A percentile compares a stretch with the other conserved stretches of the same genome.
phyloP scores from a whole-genome alignment of 2,888 invertebrate species.

The Dastarcus helophoroides region DNA sequence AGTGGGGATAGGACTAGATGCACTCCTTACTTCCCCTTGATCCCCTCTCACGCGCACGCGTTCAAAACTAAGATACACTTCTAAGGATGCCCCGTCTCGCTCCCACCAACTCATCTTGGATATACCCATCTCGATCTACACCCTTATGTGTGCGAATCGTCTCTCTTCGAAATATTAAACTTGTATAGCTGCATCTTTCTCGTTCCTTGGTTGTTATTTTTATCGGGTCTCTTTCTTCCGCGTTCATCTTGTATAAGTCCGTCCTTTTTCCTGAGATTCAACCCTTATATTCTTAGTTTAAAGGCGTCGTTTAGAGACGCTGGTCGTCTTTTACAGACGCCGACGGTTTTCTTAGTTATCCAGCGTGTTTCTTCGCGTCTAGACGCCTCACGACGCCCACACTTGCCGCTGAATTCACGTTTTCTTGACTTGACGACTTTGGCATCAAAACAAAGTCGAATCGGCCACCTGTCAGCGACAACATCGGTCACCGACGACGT shows the following conservation, averaged over 20 bases:
- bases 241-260: constrained; percentile 29
- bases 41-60: constrained; percentile 8
- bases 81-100: constrained; percentile 33
- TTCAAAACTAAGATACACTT: constrained; percentile 32
- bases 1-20: constrained; percentile 29
- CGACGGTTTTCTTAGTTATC: constrained; percentile 39
- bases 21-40: constrained; percentile 33
- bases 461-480: too few species aligned
- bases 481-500: too few species aligned
- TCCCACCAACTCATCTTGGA: constrained; percentile 29
- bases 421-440: constrained; percentile 11
- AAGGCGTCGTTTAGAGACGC: constrained; percentile 38
- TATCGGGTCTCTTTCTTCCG: constrained; percentile 24
- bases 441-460: too few species aligned
- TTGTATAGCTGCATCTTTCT: constrained; percentile 31
- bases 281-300: constrained; percentile 37
- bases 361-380: constrained; percentile 37
- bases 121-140: constrained; percentile 28
- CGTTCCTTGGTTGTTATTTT: constrained; percentile 31
- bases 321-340: constrained; percentile 38
- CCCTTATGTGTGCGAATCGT: constrained; percentile 28
- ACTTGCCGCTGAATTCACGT: constrained; percentile 18
- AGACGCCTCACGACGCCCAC: constrained; percentile 33
- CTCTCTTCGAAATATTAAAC: constrained; percentile 28
- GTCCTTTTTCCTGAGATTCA: constrained; percentile 25